Evolutionary conservation across 1,140 invertebrate genomes (phyloP).

Genomic region (Diplogasteroides magnus): DNA sequence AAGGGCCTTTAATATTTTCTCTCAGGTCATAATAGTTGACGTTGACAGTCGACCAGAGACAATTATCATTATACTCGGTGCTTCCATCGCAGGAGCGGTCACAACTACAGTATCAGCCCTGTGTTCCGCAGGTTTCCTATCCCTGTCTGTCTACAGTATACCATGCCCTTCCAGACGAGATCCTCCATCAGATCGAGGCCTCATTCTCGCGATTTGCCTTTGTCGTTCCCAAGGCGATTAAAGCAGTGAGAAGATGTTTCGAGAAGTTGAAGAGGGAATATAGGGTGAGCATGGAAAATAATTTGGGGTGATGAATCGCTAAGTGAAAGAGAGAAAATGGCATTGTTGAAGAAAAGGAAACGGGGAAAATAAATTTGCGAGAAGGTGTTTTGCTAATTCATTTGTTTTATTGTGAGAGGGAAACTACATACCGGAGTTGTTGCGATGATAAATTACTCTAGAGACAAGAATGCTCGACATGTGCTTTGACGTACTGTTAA

Average conservation of each 20-base stretch:
- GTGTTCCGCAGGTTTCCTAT: constrained; percentile 1
- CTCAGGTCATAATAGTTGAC: neutral
- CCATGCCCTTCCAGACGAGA: neutral
- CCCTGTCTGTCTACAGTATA: too few species aligned
- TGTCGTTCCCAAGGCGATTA: neutral
- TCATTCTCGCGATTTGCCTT: constrained; percentile 12
- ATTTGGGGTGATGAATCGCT: too few species aligned
- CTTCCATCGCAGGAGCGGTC: constrained; percentile 11
- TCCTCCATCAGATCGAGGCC: constrained; percentile 7
- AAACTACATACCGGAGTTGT: too few species aligned
- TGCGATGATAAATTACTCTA: too few species aligned
- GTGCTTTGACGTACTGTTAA: neutral
- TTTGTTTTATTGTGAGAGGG: too few species aligned
- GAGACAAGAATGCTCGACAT: too few species aligned
- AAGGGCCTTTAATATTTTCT: neutral
- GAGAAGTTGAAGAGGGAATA: constrained; percentile 10
- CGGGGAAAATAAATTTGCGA: too few species aligned
- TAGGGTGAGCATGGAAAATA: neutral
- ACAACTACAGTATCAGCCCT: neutral
- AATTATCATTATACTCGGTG: constrained; percentile 8
- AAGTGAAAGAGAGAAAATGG: too few species aligned
- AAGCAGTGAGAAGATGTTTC: constrained; percentile 2
- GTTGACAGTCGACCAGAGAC: constrained; percentile 12
- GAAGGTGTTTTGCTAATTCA: neutral
- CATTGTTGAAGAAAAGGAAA: too few species aligned